Percentiles rank a stretch among this genome's conserved stretches.
These are phyloP conservation scores for Synergus itoensis DNA, from an alignment of 2,888 invertebrate species.

Conservation along the genomic window DNA sequence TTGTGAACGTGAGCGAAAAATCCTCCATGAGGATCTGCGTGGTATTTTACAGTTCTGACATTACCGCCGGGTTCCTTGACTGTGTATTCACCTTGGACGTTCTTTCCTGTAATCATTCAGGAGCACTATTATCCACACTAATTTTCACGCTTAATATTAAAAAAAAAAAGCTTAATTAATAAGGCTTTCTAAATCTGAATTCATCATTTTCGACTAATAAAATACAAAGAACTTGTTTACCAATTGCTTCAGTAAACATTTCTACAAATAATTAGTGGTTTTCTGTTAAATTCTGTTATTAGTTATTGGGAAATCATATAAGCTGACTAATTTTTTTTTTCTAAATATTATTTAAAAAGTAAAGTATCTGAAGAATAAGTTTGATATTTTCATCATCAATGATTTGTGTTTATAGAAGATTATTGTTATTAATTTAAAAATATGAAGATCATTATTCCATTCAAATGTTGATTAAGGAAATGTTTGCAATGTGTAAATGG, in stretches of 20 bases:
- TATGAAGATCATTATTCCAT: not conserved
- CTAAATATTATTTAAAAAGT: too few species aligned
- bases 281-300: too few species aligned
- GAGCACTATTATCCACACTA: not conserved
- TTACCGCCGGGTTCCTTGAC: slow-evolving; percentile 75
- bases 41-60: slow-evolving; percentile 70
- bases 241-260: too few species aligned
- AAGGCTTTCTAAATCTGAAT: too few species aligned
- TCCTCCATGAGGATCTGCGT: slow-evolving; percentile 73
- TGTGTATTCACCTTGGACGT: slow-evolving; percentile 73
- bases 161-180: not conserved
- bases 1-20: slow-evolving; percentile 75
- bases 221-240: too few species aligned
- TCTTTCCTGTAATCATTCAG: slow-evolving; percentile 45
- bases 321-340: too few species aligned
- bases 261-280: too few species aligned
- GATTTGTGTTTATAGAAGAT: too few species aligned
- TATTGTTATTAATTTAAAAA: not conserved
- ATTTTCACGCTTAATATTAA: not conserved
- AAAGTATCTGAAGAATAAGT: too few species aligned
- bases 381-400: too few species aligned
- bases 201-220: too few species aligned
- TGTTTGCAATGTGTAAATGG: not conserved
- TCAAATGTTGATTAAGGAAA: not conserved
- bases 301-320: too few species aligned